Percentiles rank a stretch among this genome's conserved stretches.
Conservation (phyloP, 2,888 invertebrate genomes). For the Tenthredo distinguenda region DNA sequence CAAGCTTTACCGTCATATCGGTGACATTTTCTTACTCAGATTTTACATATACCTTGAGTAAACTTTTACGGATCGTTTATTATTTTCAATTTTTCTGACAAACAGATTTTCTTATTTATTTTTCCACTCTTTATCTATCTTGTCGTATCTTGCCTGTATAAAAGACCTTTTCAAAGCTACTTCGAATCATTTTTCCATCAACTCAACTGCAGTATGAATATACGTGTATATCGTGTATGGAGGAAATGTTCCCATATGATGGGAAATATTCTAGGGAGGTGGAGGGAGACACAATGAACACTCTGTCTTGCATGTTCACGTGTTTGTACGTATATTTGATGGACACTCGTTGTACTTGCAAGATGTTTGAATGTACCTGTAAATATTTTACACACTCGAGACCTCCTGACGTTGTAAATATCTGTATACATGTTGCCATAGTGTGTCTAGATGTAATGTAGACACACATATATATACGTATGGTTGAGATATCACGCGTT, state of each 20-base stretch:
- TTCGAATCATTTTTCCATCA: too few species aligned
- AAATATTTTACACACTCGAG: background rate
- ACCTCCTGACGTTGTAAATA: background rate
- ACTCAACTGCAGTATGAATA: background rate
- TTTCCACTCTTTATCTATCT: too few species aligned
- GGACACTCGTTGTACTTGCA: background rate
- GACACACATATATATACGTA: background rate
- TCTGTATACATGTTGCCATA: background rate
- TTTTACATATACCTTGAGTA: background rate
- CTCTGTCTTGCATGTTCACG: background rate
- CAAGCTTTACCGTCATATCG: background rate
- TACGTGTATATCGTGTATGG: background rate
- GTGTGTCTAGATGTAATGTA: background rate
- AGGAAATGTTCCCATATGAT: background rate
- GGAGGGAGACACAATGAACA: background rate
- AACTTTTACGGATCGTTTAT: background rate
- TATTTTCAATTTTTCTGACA: background rate
- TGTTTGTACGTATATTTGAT: background rate
- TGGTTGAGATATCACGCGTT: constrained; percentile 44
- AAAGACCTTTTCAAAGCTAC: too few species aligned
- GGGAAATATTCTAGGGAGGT: background rate
- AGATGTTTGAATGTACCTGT: constrained; percentile 2
- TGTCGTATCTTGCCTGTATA: too few species aligned
- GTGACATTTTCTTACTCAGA: background rate
- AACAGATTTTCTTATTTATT: too few species aligned